Percentiles rank a stretch among this genome's conserved stretches.
Evolutionary conservation across 2,888 invertebrate genomes (phyloP).

Genomic region (Drosophila formosana): DNA sequence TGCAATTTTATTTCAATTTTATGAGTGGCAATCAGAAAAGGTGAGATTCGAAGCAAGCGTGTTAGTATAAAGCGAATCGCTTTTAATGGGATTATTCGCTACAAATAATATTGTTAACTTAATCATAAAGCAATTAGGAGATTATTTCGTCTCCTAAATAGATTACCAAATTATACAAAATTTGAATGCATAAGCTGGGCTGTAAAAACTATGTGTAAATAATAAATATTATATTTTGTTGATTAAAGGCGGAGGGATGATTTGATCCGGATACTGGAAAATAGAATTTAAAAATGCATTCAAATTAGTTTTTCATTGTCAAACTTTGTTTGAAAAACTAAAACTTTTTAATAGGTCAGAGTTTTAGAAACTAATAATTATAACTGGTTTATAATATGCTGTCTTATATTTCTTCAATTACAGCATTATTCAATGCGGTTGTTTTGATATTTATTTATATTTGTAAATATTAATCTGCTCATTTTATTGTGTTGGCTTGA

Average conservation of each 20-base stretch:
- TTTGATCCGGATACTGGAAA: neutral
- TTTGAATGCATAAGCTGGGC: neutral
- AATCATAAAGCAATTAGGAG: neutral
- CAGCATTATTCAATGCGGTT: no score
- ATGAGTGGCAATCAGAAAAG: conserved; percentile 52
- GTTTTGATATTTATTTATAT: no score
- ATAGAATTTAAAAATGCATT: neutral
- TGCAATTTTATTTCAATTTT: conserved; percentile 66
- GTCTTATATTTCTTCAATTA: no score
- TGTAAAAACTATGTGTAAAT: neutral
- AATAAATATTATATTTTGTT: neutral
- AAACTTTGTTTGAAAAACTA: neutral
- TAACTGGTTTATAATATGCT: no score
- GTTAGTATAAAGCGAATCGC: neutral
- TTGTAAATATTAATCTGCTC: neutral
- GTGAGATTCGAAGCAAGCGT: conserved; percentile 18
- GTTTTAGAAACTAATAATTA: no score
- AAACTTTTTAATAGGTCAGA: no score
- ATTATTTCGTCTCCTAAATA: neutral
- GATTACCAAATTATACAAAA: neutral
- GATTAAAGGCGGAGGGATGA: neutral
- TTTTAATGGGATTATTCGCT: neutral
- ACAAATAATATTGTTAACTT: neutral
- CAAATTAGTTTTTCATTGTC: neutral
- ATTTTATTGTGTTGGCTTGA: neutral